These are phyloP conservation scores for Tricholaema leucomelas DNA, from an alignment of 2,113 vertebrate genomes.

Conservation along the genomic window DNA sequence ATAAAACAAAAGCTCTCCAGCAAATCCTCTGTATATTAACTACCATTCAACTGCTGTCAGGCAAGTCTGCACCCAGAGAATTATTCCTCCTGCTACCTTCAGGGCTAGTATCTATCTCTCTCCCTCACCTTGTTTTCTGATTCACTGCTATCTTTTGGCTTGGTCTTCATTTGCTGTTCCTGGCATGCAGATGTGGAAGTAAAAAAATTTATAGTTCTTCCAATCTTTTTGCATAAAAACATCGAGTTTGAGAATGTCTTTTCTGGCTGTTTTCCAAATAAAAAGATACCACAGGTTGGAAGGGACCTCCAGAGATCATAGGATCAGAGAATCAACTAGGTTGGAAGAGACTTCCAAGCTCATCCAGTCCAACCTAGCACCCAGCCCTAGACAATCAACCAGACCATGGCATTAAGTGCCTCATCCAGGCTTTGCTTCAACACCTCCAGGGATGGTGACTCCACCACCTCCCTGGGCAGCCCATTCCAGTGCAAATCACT, in stretches of 20 bases:
- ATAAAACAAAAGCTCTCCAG: not conserved
- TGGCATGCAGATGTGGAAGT: not conserved
- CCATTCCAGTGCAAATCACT: no score
- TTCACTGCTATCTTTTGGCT: not conserved
- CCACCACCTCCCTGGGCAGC: no score
- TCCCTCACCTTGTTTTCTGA: not conserved
- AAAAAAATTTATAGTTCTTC: not conserved
- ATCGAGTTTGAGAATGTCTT: not conserved
- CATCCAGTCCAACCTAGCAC: no score
- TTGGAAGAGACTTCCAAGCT: no score
- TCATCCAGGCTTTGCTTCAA: no score
- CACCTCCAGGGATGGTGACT: no score
- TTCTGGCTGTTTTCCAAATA: conserved; percentile 5
- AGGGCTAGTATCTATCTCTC: not conserved
- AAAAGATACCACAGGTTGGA: no score
- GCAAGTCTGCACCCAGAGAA: not conserved
- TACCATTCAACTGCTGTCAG: not conserved
- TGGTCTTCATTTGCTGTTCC: not conserved
- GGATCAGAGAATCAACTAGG: no score
- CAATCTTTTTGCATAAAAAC: not conserved
- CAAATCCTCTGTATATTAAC: not conserved
- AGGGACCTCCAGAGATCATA: no score
- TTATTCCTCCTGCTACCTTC: not conserved
- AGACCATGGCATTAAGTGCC: no score
- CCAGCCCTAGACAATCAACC: no score